Evolutionary conservation across 2,797 vertebrate species (phyloP).

Genomic region (Sebastolobus altivelis): DNA sequence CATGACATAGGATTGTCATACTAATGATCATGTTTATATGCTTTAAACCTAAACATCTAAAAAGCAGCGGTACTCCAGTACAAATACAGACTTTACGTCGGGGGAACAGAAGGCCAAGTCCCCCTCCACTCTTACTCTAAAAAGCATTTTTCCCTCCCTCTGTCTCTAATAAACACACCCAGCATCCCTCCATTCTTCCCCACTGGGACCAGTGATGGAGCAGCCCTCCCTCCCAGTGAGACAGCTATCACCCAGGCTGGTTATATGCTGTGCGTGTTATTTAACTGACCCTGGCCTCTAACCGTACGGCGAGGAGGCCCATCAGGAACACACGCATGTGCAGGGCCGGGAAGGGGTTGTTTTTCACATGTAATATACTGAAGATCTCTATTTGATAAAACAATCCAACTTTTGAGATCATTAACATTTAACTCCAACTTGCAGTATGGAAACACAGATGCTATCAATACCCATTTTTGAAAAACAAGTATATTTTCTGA

Average conservation of each 20-base stretch:
- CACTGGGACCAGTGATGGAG: conserved; percentile 69
- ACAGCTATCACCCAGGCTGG: conserved; percentile 57
- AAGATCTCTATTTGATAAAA: conserved; percentile 13
- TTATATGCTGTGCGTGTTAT: conserved; percentile 65
- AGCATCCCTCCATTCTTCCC: conserved; percentile 59
- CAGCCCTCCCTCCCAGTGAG: conserved; percentile 56
- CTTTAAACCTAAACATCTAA: not conserved
- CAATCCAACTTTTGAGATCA: not conserved
- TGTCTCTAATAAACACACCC: conserved; percentile 70
- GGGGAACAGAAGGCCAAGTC: not conserved
- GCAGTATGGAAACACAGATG: not conserved
- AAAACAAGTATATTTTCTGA: not conserved
- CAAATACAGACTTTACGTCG: not conserved
- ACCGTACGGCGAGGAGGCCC: conserved; percentile 51
- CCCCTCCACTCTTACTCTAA: not conserved
- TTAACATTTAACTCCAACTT: not conserved
- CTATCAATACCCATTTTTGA: not conserved
- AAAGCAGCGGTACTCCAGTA: not conserved
- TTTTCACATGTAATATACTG: conserved; percentile 50
- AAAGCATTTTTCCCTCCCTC: conserved; percentile 45
- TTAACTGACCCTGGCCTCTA: conserved; percentile 69
- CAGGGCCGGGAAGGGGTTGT: conserved; percentile 34
- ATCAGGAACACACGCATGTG: conserved; percentile 60
- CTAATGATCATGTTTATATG: not conserved
- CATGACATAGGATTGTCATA: not conserved